phyloP scores from a whole-genome alignment of 2,888 invertebrate genomes.

The Hirtodrosophila alboralis region DNA sequence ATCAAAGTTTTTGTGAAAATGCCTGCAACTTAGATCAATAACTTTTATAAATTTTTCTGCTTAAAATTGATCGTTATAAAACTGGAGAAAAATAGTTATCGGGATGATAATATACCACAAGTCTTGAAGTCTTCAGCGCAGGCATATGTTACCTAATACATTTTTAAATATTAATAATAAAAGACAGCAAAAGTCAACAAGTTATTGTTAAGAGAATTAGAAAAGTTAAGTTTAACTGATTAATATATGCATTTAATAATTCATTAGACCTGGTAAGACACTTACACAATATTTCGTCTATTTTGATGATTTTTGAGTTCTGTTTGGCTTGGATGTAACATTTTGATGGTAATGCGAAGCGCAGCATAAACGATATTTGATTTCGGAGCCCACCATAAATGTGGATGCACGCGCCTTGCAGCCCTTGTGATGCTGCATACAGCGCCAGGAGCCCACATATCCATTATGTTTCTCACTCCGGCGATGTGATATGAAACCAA shows the following conservation, averaged over 20 bases:
- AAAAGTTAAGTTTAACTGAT: too few relatives aligned
- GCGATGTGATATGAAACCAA: conserved; percentile 48
- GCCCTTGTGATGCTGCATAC: conserved; percentile 59
- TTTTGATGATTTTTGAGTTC: neutral
- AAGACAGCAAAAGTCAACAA: conserved; percentile 8
- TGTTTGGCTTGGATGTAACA: neutral
- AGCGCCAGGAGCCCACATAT: conserved; percentile 58
- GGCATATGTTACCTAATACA: conserved; percentile 2
- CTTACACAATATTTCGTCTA: neutral
- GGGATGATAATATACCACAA: too few relatives aligned
- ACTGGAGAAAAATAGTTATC: too few relatives aligned
- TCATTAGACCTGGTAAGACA: neutral
- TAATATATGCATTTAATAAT: too few relatives aligned
- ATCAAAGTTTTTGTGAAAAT: too few relatives aligned
- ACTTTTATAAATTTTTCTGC: too few relatives aligned
- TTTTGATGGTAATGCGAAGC: conserved; percentile 56
- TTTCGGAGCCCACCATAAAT: conserved; percentile 52
- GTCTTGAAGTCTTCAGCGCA: neutral
- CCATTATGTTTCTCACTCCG: conserved; percentile 24
- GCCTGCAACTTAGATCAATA: too few relatives aligned
- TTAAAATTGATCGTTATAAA: too few relatives aligned
- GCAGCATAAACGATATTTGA: conserved; percentile 67
- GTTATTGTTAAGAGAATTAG: neutral
- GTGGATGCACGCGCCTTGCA: conserved; percentile 59
- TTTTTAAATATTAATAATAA: neutral